phyloP scores from a whole-genome alignment of 2,113 vertebrate genomes.

The Lethenteron camtschaticum region DNA sequence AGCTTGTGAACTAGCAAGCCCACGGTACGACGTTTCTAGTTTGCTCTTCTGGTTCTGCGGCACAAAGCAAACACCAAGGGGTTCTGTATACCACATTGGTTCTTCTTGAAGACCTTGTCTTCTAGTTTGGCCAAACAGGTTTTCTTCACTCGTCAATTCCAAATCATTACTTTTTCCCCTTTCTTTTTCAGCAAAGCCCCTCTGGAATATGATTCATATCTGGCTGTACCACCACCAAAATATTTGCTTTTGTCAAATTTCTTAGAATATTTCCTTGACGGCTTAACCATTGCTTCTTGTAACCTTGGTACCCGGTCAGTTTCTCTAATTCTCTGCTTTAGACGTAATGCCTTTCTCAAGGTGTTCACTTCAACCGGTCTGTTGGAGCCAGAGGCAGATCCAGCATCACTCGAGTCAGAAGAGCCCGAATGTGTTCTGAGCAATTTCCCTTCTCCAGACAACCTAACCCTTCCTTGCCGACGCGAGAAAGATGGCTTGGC shows the following conservation, averaged over 20 bases:
- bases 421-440: conserved; percentile 77
- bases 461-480: conserved; percentile 31
- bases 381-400: conserved; percentile 77
- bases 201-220: conserved; percentile 1
- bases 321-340: conserved; percentile 68
- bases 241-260: conserved; percentile 33
- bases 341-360: conserved; percentile 40
- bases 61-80: conserved; percentile 76
- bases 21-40: conserved; percentile 81
- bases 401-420: conserved; percentile 82
- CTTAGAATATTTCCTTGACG: conserved; percentile 36
- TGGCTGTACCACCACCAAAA: neutral
- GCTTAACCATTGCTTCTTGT: conserved; percentile 45
- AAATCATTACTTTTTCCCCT: neutral
- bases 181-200: conserved; percentile 1
- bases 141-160: neutral
- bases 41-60: conserved; percentile 74
- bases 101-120: conserved; percentile 41
- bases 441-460: conserved; percentile 33
- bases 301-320: conserved; percentile 40
- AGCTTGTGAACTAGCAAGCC: neutral
- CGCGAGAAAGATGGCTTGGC: neutral
- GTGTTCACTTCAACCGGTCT: conserved; percentile 48
- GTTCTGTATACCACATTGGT: conserved; percentile 94
- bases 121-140: neutral